Evolutionary conservation across 2,797 vertebrate genomes (phyloP), one percentile per base, ranked within the genome.

Genomic region (Schizopygopsis pylzovi): DNA sequence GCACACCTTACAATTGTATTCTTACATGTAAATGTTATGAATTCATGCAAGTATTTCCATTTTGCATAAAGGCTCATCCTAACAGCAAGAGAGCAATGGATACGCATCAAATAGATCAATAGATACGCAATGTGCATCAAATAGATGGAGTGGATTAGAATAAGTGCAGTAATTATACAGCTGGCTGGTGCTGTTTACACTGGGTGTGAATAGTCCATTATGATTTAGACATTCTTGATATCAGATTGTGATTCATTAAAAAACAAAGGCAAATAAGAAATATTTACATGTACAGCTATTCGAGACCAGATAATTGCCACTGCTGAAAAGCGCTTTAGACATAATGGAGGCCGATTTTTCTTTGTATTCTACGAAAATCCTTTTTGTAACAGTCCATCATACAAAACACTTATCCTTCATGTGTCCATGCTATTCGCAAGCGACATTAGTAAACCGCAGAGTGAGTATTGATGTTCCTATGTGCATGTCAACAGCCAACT

Each of bases 321-420:
- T 0, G 85, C 61, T 83, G 37, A 82, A 91, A 88, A 85, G 43
- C 82, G 84, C 82, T 87, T 88, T 79, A 52, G 49, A 70, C 52
- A 41, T 77, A 77, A 72, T 84, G 78, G 25, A 85, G 85, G 89
- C 89, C 39, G 33, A 83, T 78, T 87, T 87, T 5, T 75, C 70
- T 43, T 79, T 77, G 33, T 71, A 25, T 71, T 71, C 22, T 71
- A 83, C 63, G 82, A 81, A 73, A 88, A 89, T 79, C 13, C 41
- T 80, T 82, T 81, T 87, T 82, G 86, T 71, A 81, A 80, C 82
- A 89, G 81, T 47, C 81, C 70, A 90, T 90, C 61, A 89, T 85
- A 87, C 41, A 73, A 70, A 63, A 78, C 83, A 90, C 89, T 92
- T 88, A 89, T 79, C 84, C 76, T 88, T 87, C 80, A 81, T 54